A percentile compares a stretch with the other conserved stretches of the same genome.
Conservation (phyloP, 1,140 invertebrate species). For the Zophobas morio region DNA sequence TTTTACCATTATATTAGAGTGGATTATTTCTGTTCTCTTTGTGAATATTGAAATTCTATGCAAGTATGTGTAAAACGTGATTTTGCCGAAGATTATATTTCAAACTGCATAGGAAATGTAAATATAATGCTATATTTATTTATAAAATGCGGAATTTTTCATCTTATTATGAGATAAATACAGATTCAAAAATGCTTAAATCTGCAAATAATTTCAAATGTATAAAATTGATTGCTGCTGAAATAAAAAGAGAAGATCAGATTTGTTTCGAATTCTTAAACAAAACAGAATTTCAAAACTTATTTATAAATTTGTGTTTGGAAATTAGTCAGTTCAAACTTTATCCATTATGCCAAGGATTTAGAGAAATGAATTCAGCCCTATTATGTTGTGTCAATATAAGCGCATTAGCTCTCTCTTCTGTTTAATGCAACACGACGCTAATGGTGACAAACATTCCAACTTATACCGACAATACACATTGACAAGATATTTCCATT, state of each 20-base stretch:
- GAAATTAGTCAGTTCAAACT: constrained; percentile 31
- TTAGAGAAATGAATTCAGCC: constrained; percentile 32
- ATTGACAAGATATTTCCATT: constrained; percentile 40
- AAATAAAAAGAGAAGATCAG: background rate
- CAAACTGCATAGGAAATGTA: too few relatives aligned
- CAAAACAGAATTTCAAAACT: too few relatives aligned
- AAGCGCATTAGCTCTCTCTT: constrained; percentile 36
- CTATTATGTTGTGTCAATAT: constrained; percentile 43
- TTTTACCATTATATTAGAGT: constrained; percentile 37
- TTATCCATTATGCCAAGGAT: constrained; percentile 19
- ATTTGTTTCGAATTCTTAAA: too few relatives aligned
- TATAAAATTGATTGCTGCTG: background rate
- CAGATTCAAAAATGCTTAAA: too few relatives aligned
- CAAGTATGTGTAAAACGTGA: background rate
- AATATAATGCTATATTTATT: too few relatives aligned
- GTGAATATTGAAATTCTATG: constrained; percentile 35
- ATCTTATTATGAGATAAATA: too few relatives aligned
- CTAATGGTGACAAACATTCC: constrained; percentile 34
- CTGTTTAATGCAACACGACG: constrained; percentile 32
- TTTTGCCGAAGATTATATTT: too few relatives aligned
- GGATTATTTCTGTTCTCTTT: constrained; percentile 38
- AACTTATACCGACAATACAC: constrained; percentile 38
- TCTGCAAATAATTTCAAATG: too few relatives aligned
- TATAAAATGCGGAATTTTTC: too few relatives aligned
- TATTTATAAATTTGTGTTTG: constrained; percentile 9